Percentiles rank a stretch among this genome's conserved stretches.
Evolutionary conservation across 2,888 invertebrate species (phyloP).

Genomic region (Noctua fimbriata): DNA sequence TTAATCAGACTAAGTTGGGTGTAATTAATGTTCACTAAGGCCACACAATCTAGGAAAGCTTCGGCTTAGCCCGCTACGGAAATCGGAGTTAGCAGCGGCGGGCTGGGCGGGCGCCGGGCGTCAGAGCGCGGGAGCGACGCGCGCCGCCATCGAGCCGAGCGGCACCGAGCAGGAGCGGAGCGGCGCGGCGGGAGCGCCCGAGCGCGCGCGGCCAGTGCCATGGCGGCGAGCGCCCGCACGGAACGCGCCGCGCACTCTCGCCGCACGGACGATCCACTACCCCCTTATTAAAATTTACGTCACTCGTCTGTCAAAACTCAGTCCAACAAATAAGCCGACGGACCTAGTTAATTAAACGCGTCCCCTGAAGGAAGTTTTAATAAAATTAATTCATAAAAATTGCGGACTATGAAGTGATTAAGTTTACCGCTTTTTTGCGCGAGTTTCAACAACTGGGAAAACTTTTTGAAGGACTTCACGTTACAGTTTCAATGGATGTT

Average conservation of each 20-base stretch:
- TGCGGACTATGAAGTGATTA: slow-evolving; percentile 74
- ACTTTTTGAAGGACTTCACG: slow-evolving; percentile 72
- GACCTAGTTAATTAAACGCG: slow-evolving; percentile 73
- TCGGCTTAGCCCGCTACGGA: slow-evolving; percentile 84
- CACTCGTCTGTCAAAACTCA: slow-evolving; percentile 81
- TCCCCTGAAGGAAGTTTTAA: slow-evolving; percentile 69
- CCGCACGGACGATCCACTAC: slow-evolving; percentile 53
- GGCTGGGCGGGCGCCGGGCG: slow-evolving; percentile 68
- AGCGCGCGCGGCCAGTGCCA: slow-evolving; percentile 76
- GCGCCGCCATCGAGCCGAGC: slow-evolving; percentile 60
- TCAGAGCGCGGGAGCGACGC: slow-evolving; percentile 43
- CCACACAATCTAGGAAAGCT: slow-evolving; percentile 89
- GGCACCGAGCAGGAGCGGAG: slow-evolving; percentile 62
- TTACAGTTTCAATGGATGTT: slow-evolving; percentile 66
- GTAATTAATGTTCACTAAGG: slow-evolving; percentile 90
- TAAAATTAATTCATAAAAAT: slow-evolving; percentile 65
- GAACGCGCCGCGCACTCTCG: slow-evolving; percentile 75
- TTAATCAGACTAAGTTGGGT: slow-evolving; percentile 90
- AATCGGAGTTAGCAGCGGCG: slow-evolving; percentile 81
- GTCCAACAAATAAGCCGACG: slow-evolving; percentile 76
- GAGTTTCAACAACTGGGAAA: slow-evolving; percentile 69
- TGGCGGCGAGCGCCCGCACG: slow-evolving; percentile 79
- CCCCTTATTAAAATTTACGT: slow-evolving; percentile 82
- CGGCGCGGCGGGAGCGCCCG: slow-evolving; percentile 54
- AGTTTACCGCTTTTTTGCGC: slow-evolving; percentile 73